Evolutionary conservation across 2,888 invertebrate species (phyloP), one percentile per base, ranked within the genome.

Genomic region (Sclerodermus sp.): DNA sequence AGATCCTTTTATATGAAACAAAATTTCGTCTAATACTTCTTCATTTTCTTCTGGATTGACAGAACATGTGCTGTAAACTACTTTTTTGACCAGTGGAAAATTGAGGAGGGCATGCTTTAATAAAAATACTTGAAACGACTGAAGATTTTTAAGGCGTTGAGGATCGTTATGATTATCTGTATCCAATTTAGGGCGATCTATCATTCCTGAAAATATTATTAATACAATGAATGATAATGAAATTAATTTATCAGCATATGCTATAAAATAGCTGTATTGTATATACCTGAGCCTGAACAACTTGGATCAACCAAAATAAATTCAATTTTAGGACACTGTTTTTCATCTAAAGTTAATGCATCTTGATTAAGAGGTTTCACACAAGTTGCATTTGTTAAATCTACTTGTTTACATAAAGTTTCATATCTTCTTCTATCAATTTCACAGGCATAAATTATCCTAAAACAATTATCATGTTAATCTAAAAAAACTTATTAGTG

Each of bases 21-120:
- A 79, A 3, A 88, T 87, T 69, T 89, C 88, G 12, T 86, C 82
- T 1, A 95, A 84, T 0, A 99, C 97, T 62, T 87, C 82, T 79
- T 99, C 99, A 74, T 99, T 99, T 81, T 97, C 96, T 79, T 93
- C 89, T 0, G 87, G 84, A 73, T 90, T 85, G 9, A 94, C 69
- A 0, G 98, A 99, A 72, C 99, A 99, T 0, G 99, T 99, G 34
- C 97, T 98, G 78, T 99, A 99, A 2, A 96, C 90, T 13, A 99
- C 87, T 48, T 89, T 82, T 71, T 91, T 89, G 0, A 87, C 93
- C 50, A 84, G 84, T 0, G 96, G 93, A 76, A 96, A 96, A 0
- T 83, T 80, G 12, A 84, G 84, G 75, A 98, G 85, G 0, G 97
- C 96, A 75, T 93, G 91, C 49, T 87, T 85, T 1, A 99, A 80